Conservation (phyloP, 2,888 invertebrate species). For the Apodemia zela region DNA sequence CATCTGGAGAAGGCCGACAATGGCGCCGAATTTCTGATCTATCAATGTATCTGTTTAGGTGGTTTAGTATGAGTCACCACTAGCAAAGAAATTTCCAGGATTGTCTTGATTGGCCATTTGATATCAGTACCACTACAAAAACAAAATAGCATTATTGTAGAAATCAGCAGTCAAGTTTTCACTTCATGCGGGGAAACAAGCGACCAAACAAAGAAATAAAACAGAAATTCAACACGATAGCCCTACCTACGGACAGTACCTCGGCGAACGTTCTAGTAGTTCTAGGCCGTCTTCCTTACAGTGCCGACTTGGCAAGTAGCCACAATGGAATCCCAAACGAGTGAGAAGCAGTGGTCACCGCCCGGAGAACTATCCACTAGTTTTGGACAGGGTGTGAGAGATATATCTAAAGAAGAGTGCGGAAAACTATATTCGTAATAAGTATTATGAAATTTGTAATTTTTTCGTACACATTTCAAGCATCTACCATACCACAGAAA, state of each 20-base stretch:
- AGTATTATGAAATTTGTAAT: not conserved
- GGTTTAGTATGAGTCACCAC: too few relatives aligned
- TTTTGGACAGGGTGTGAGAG: not conserved
- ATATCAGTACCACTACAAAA: not conserved
- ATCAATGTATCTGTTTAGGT: not conserved
- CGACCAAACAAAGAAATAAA: not conserved
- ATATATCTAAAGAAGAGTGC: not conserved
- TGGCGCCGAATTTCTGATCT: not conserved
- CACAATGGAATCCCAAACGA: not conserved
- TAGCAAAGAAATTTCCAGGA: not conserved
- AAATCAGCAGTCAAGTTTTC: not conserved
- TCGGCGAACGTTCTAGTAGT: not conserved
- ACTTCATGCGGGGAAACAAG: constrained; percentile 1
- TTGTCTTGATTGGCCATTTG: not conserved
- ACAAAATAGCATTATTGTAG: not conserved
- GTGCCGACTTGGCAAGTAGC: not conserved
- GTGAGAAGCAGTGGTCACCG: not conserved
- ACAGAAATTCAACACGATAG: not conserved
- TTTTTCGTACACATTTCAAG: too few relatives aligned
- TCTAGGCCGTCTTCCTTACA: not conserved
- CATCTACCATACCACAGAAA: too few relatives aligned
- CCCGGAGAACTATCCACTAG: not conserved
- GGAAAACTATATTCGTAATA: not conserved
- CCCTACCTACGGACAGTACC: not conserved
- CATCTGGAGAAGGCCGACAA: too few relatives aligned